phyloP scores from a whole-genome alignment of 1,140 invertebrate genomes.

The Listronotus oregonensis region DNA sequence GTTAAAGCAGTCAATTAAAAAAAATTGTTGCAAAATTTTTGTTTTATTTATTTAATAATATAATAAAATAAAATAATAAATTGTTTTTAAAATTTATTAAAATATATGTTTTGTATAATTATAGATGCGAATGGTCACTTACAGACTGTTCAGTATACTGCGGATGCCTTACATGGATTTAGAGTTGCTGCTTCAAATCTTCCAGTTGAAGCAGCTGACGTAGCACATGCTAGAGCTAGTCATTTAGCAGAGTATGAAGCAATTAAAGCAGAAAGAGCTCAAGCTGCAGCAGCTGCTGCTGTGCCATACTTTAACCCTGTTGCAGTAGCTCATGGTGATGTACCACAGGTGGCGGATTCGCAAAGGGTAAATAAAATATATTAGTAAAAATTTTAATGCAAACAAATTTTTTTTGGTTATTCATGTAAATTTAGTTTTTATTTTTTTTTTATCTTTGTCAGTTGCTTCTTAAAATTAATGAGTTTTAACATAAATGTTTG shows the following conservation, averaged over 20 bases:
- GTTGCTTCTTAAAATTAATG: too few relatives aligned
- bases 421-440: background rate
- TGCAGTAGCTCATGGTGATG: slow-evolving; percentile 35
- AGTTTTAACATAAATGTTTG: too few relatives aligned
- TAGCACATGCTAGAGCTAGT: slow-evolving; percentile 50
- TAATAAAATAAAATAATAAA: too few relatives aligned
- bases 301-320: slow-evolving; percentile 44
- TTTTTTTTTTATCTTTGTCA: too few relatives aligned
- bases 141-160: slow-evolving; percentile 70
- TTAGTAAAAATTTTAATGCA: too few relatives aligned
- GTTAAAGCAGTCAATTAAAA: too few relatives aligned
- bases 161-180: slow-evolving; percentile 70
- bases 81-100: too few relatives aligned
- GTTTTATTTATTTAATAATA: too few relatives aligned
- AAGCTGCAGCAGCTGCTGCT: slow-evolving; percentile 34
- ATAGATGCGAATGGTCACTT: slow-evolving; percentile 67
- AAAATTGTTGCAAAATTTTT: too few relatives aligned
- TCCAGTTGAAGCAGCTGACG: slow-evolving; percentile 59
- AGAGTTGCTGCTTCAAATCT: slow-evolving; percentile 69
- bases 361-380: slow-evolving; percentile 17
- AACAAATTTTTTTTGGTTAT: background rate
- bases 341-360: slow-evolving; percentile 25
- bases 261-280: slow-evolving; percentile 44
- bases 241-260: slow-evolving; percentile 49
- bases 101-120: background rate